These are phyloP conservation scores for Apostichopus japonicus DNA, from an alignment of 35 echinoderm and acorn worm genomes.

Conservation along the genomic window DNA sequence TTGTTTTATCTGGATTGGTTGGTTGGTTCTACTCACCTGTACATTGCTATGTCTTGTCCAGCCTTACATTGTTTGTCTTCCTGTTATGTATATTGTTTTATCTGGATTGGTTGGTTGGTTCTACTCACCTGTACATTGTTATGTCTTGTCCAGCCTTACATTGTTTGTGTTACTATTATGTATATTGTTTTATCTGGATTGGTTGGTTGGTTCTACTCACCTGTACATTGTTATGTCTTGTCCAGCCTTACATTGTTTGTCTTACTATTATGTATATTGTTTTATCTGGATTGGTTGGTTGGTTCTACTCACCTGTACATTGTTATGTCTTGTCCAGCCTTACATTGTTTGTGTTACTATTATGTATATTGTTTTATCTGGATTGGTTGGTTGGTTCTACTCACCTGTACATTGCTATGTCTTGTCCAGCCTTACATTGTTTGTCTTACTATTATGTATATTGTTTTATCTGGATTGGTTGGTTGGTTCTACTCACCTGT, in stretches of 20 bases:
- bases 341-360: not conserved
- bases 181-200: too few species aligned
- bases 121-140: conserved; percentile 84
- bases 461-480: too few species aligned
- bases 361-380: not conserved
- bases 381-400: not conserved
- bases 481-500: conserved; percentile 68
- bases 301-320: conserved; percentile 82
- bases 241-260: not conserved
- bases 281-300: too few species aligned
- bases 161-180: not conserved
- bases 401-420: conserved; percentile 87
- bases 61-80: not conserved
- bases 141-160: conserved; percentile 34
- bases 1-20: too few species aligned
- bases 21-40: conserved; percentile 68
- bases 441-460: not conserved
- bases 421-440: not conserved
- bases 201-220: conserved; percentile 38
- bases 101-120: too few species aligned
- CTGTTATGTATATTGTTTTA: not conserved
- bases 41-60: conserved; percentile 76
- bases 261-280: not conserved
- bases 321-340: conserved; percentile 47
- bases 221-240: conserved; percentile 84